Evolutionary conservation across 23 tunicate genomes (phyloP), one percentile per base, ranked within the genome.

Genomic region (Trididemnum nubilum): DNA sequence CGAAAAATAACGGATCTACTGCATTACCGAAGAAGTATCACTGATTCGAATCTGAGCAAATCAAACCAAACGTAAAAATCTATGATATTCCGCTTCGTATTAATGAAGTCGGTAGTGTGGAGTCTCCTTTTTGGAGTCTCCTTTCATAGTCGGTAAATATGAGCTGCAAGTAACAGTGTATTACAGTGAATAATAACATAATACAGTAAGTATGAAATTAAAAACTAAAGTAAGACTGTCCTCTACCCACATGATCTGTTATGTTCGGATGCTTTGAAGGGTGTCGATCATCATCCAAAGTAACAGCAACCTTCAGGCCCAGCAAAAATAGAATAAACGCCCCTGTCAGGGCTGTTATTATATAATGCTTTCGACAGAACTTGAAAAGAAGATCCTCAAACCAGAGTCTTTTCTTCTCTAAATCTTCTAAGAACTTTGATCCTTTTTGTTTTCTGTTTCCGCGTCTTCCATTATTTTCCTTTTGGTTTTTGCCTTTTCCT

Each of bases 171-270:
- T n/a, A n/a, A n/a, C n/a, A n/a, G n/a, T n/a, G n/a, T n/a, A n/a
- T n/a, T n/a, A n/a, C n/a, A n/a, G n/a, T n/a, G n/a, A n/a, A n/a
- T n/a, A n/a, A n/a, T n/a, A n/a, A n/a, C n/a, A n/a, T n/a, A n/a
- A n/a, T n/a, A n/a, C n/a, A n/a, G n/a, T n/a, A n/a, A n/a, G n/a
- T n/a, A n/a, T n/a, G n/a, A n/a, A n/a, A n/a, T n/a, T n/a, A n/a
- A n/a, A n/a, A n/a, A n/a, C n/a, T n/a, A n/a, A n/a, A n/a, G n/a
- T n/a, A 44, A 44, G 54, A 44, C 54, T 44, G 15, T 44, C 54
- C 54, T 44, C 54, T 7, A 44, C 81, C 75, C 52, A 89, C 95
- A 75, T 78, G 36, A 72, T 84, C 88, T 12, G 95, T 89, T 24
- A 89, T 71, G 29, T 67, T 70, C 19, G 89, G 89, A 65, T 58